Evolutionary conservation across 2,797 vertebrate genomes (phyloP).

Genomic region (Pseudochirops corinnae): DNA sequence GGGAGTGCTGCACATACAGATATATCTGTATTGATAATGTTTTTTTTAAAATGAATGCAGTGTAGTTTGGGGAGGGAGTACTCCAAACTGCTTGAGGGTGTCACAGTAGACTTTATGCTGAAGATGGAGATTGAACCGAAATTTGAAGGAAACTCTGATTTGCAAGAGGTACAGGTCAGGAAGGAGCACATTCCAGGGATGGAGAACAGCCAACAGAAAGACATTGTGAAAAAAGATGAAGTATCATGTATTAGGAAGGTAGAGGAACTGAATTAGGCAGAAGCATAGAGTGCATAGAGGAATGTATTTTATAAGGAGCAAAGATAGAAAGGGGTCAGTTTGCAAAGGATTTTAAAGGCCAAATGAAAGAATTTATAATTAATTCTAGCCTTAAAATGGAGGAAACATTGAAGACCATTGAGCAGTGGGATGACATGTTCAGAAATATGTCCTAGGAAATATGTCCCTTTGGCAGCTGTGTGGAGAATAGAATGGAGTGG

Average conservation of each 20-base stretch:
- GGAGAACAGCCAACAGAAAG: neutral
- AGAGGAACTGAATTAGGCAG: neutral
- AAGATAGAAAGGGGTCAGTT: neutral
- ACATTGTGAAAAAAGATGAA: neutral
- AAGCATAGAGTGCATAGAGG: neutral
- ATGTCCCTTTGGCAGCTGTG: neutral
- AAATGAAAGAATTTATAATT: neutral
- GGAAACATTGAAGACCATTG: neutral
- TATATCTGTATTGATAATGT: neutral
- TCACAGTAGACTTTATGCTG: neutral
- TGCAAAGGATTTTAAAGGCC: neutral
- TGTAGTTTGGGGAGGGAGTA: neutral
- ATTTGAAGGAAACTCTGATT: neutral
- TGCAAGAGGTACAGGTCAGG: neutral
- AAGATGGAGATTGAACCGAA: neutral
- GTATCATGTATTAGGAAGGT: neutral
- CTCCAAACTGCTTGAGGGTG: neutral
- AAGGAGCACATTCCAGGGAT: neutral
- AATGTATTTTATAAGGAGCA: neutral
- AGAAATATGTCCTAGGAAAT: neutral
- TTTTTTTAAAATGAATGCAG: neutral
- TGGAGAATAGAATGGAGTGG: neutral
- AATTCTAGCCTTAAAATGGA: neutral
- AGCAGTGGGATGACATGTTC: neutral
- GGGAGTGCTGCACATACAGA: neutral